phyloP scores from a whole-genome alignment of 1,140 invertebrate genomes.

The Hermetia illucens region DNA sequence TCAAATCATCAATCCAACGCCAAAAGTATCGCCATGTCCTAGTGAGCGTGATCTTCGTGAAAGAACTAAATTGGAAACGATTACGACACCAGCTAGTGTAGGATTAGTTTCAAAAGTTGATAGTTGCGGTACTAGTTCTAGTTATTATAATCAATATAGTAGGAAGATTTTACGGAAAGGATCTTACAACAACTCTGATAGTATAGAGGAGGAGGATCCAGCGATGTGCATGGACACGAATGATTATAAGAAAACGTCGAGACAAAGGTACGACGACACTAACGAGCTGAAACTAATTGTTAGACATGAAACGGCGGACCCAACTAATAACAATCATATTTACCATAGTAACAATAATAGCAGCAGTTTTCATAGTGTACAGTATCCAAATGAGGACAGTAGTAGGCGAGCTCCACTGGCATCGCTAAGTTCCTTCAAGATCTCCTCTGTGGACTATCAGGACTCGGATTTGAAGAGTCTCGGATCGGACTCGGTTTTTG shows the following conservation, averaged over 20 bases:
- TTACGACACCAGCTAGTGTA: no score
- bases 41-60: slow-evolving; percentile 39
- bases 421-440: slow-evolving; percentile 59
- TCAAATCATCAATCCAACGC: slow-evolving; percentile 61
- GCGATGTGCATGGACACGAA: no score
- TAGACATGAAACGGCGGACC: not conserved
- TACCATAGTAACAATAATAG: not conserved
- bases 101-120: no score
- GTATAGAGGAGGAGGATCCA: no score
- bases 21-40: slow-evolving; percentile 62
- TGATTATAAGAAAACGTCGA: no score
- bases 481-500: slow-evolving; percentile 59
- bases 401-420: slow-evolving; percentile 51
- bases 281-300: not conserved
- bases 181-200: no score
- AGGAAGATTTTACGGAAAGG: no score
- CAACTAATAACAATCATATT: not conserved
- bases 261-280: not conserved
- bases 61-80: slow-evolving; percentile 4
- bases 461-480: slow-evolving; percentile 45
- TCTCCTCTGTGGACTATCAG: slow-evolving; percentile 50
- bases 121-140: no score
- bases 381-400: not conserved
- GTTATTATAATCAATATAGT: no score
- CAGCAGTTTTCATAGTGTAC: no score